Base-by-base conservation (phyloP, 2,888 invertebrate species). In the Carterocephalus palaemon region DNA sequence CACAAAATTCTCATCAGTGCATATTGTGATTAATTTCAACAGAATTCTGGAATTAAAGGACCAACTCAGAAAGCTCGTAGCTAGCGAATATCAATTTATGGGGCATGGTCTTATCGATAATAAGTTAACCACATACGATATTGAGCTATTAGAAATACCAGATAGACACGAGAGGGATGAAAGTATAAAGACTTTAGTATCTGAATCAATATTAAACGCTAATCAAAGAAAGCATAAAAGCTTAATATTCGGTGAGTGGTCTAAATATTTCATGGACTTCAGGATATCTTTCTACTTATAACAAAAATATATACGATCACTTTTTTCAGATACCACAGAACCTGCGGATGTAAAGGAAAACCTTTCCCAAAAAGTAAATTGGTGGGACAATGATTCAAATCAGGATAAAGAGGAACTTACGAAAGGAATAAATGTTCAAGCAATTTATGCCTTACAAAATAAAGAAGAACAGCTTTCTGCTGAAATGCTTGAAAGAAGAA, bases 21-120 rank as follows among this genome's bases (percentile, higher is more conserved):
- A n/a, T n/a, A n/a, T n/a, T n/a, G n/a, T n/a, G n/a, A n/a, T n/a
- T n/a, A n/a, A 39, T 46, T 13, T 15, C 8, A 5, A 20, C 48
- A 82, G 82, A 50, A 79, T 81, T 39, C 17, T 71, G 7, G 82
- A 82, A 59, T 50, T 83, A 2, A 81, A 75, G 53, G 50, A 59
- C 4, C 60, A 71, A 17, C 47, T 81, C 6, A 51, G 60, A 15
- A 76, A 75, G 33, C 47, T 80, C 22, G 73, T 76, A 54, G 54
- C 54, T 0, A 69, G 65, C 37, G 63, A 67, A 20, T 49, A 61
- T 6, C 68, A 72, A 12, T 78, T 71, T 40, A 46, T 76, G 2
- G 57, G 64, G 8, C 59, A 64, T 23, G 75, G 72, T 2, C 49
- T 78, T 8, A 54, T 60, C n/a, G 39, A 57, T 12, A 49, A 67